Evolutionary conservation across 2,113 vertebrate species (phyloP).

Genomic region (Lycocorax pyrrhopterus): DNA sequence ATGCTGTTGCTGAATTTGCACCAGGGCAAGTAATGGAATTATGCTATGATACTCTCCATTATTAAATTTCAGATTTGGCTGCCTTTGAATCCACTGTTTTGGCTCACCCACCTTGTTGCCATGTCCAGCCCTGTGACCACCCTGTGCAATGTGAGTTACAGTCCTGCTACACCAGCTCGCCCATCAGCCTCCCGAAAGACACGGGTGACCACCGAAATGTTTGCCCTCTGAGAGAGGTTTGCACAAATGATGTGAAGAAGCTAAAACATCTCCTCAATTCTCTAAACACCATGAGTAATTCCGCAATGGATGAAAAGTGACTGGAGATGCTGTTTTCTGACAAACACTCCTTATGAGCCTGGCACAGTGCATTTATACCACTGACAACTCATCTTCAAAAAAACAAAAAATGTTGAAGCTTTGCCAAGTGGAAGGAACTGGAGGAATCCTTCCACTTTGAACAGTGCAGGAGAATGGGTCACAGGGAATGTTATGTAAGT

Average conservation of each 20-base stretch:
- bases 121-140: neutral
- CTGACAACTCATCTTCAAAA: neutral
- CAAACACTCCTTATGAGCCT: neutral
- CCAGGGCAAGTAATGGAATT: neutral
- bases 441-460: neutral
- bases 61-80: neutral
- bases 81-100: neutral
- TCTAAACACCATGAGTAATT: neutral
- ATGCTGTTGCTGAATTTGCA: neutral
- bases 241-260: neutral
- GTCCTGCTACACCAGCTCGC: neutral
- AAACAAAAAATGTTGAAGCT: neutral
- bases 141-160: neutral
- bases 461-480: fast-evolving
- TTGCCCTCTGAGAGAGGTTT: neutral
- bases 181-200: neutral
- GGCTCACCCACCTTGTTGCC: neutral
- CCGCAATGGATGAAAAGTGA: neutral
- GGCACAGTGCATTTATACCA: neutral
- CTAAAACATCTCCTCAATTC: neutral
- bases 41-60: neutral
- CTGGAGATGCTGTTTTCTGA: neutral
- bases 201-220: neutral
- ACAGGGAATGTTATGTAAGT: neutral
- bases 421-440: neutral